Evolutionary conservation across 2,888 invertebrate species (phyloP), one percentile per base, ranked within the genome.

Genomic region (Sphaerophoria rueppellii): DNA sequence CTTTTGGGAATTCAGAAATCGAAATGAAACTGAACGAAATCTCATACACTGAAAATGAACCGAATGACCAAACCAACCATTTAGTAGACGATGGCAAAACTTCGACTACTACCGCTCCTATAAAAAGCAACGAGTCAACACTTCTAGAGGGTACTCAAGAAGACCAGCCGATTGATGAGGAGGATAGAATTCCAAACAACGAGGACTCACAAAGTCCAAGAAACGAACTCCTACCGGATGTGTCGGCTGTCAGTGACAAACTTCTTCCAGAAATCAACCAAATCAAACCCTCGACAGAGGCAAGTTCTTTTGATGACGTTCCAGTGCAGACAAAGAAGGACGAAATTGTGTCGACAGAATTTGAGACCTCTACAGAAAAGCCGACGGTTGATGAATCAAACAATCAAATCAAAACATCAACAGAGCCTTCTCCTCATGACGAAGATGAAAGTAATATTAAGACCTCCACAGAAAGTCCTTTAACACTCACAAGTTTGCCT

Each of bases 381-480:
- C 4, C 24, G 0, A n/a, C n/a, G 2, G 4, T 6, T n/a, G 11
- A 37, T 0, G 37, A 60, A 12, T 1, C 3, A 1, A 6, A 43
- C 24, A 60, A 60, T 12, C 12, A 43, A 6, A 60, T 7, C 43
- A 12, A 6, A 37, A 14, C 11, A 16, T 37, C 11, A 40, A 9
- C 12, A 2, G 4, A 58, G 6, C 5, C 14, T 24, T 3, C 24
- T 24, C 12, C 37, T 24, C 3, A 43, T 40, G 6, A 9, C 9
- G 40, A 40, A 40, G 40, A 24, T 24, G 24, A 24, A 24, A 24
- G 24, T 24, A 24, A 24, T 2, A 24, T 24, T 2, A 24, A 24
- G 48, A 54, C 61, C 9, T 61, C 78, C 0, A 80, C 79, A 32
- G 73, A 76, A 40, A 83, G 48, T 2, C 50, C 75, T 24, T 24